A percentile compares a stretch with the other conserved stretches of the same genome.
Evolutionary conservation across 2,888 invertebrate species (phyloP).

Genomic region (Embidobia sp.): DNA sequence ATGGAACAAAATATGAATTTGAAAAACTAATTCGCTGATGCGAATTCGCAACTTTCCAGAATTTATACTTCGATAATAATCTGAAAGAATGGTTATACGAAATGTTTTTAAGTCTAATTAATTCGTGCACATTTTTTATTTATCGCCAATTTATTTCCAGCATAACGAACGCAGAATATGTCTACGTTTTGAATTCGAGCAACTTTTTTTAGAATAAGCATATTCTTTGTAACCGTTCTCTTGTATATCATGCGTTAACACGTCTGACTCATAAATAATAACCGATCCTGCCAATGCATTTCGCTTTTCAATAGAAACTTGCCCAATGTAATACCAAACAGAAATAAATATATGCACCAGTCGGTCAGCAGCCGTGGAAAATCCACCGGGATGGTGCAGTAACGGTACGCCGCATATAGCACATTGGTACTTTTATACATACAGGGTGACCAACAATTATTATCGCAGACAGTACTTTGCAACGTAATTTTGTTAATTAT

Average conservation of each 20-base stretch:
- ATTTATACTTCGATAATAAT: no score
- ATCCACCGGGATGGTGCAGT: constrained; percentile 46
- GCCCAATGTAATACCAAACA: constrained; percentile 62
- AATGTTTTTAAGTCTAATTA: no score
- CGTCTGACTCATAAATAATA: constrained; percentile 62
- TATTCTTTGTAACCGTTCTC: constrained; percentile 48
- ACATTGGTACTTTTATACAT: constrained; percentile 47
- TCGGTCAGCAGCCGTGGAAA: constrained; percentile 59
- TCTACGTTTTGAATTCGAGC: constrained; percentile 11
- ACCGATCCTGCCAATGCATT: constrained; percentile 57
- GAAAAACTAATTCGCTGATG: no score
- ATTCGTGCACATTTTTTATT: no score
- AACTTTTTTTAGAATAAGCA: constrained; percentile 25
- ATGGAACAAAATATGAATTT: no score
- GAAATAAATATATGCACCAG: constrained; percentile 62
- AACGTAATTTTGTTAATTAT: no score
- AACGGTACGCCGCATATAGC: constrained; percentile 52
- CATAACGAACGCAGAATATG: no score
- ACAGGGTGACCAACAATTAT: constrained; percentile 39
- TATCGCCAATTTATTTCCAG: no score
- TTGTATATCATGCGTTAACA: constrained; percentile 60
- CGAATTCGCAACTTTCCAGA: no score
- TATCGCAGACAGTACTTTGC: neutral
- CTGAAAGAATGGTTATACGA: no score
- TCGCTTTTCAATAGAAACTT: constrained; percentile 59